Conservation (phyloP, 2,888 invertebrate genomes). For the Lithophane ornitopus region DNA sequence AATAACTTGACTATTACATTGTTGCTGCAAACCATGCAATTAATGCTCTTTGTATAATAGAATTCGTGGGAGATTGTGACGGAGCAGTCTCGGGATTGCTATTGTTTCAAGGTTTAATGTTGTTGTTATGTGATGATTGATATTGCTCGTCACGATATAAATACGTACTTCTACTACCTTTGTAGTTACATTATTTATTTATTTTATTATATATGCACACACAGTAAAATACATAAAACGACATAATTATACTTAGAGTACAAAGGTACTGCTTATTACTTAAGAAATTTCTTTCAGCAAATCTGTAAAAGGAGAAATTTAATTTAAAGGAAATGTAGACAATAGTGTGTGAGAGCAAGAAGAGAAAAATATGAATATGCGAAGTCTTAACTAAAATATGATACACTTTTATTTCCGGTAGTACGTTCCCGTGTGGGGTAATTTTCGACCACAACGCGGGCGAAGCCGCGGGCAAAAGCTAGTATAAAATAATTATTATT, state of each 20-base stretch:
- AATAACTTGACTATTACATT: slow-evolving; percentile 12
- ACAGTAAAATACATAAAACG: no score
- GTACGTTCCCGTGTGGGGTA: no score
- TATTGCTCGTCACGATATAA: neutral
- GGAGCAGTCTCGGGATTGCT: neutral
- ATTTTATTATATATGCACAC: no score
- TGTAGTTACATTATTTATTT: neutral
- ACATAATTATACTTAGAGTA: no score
- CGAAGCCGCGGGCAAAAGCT: no score
- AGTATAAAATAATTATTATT: neutral
- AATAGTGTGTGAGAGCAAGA: no score
- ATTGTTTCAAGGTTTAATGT: slow-evolving; percentile 13
- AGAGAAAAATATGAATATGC: no score
- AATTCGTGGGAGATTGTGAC: slow-evolving; percentile 22
- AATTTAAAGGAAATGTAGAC: no score
- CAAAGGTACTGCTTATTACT: no score
- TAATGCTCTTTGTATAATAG: slow-evolving; percentile 19
- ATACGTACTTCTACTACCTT: neutral
- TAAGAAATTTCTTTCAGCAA: no score
- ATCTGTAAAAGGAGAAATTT: no score
- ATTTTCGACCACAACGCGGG: accelerated
- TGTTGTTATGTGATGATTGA: slow-evolving; percentile 25
- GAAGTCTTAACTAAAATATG: no score
- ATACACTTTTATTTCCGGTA: neutral
- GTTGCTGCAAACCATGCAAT: slow-evolving; percentile 10